These are phyloP conservation scores for Drosophila nikananu DNA, from an alignment of 1,140 invertebrate species.

Conservation along the genomic window DNA sequence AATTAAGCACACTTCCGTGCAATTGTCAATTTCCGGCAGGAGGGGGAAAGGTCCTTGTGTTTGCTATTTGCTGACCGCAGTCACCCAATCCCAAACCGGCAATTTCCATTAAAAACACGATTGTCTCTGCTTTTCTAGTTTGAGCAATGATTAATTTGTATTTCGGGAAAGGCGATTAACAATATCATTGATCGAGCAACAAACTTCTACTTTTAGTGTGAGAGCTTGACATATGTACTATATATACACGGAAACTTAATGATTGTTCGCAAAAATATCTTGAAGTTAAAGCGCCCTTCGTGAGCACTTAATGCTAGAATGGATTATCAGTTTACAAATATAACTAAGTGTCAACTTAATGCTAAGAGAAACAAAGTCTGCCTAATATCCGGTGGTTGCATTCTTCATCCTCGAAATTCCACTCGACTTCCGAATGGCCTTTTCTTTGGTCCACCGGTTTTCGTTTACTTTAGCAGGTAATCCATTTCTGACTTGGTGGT, in stretches of 20 bases:
- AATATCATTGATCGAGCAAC: slow-evolving; percentile 29
- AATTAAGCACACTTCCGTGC: not conserved
- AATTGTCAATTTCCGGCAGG: not conserved
- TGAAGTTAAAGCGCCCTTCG: not conserved
- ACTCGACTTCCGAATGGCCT: not conserved
- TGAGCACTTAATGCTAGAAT: slow-evolving; percentile 6
- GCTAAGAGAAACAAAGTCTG: slow-evolving; percentile 39
- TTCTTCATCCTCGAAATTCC: not conserved
- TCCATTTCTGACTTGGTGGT: slow-evolving; percentile 82
- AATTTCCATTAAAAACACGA: not conserved
- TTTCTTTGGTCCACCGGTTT: slow-evolving; percentile 21
- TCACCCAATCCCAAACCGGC: not conserved
- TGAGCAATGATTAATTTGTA: slow-evolving; percentile 38
- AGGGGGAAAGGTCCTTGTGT: not conserved
- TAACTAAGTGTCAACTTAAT: slow-evolving; percentile 53
- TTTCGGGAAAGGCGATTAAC: slow-evolving; percentile 34
- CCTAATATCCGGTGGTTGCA: slow-evolving; percentile 39
- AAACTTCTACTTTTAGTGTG: slow-evolving; percentile 22
- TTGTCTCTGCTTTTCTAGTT: slow-evolving; percentile 3
- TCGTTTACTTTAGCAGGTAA: slow-evolving; percentile 66
- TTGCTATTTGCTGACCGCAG: not conserved
- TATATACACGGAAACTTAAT: slow-evolving; percentile 17
- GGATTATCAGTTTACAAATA: slow-evolving; percentile 50
- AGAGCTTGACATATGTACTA: slow-evolving; percentile 19
- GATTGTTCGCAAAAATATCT: slow-evolving; percentile 3